Evolutionary conservation across 2,888 invertebrate species (phyloP).

Genomic region (Diaphora mendica): DNA sequence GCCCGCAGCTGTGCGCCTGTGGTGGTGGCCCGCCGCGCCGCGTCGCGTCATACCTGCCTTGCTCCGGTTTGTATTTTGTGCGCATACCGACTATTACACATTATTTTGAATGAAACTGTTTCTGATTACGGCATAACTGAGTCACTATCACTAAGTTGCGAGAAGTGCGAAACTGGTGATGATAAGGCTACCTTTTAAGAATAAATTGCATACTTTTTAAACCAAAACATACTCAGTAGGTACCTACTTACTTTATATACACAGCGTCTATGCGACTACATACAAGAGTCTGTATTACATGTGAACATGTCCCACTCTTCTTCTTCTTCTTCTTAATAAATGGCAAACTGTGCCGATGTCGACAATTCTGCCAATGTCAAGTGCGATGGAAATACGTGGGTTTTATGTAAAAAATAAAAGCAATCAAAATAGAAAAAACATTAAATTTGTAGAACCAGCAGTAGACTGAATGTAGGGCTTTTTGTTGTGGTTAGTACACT

Average conservation of each 20-base stretch:
- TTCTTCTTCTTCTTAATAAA: too few species aligned
- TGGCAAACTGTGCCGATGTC: too few species aligned
- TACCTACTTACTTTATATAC: constrained; percentile 52
- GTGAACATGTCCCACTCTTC: too few species aligned
- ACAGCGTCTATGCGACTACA: constrained; percentile 21
- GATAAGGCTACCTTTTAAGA: constrained; percentile 44
- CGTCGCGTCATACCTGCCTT: constrained; percentile 77
- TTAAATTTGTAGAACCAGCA: too few species aligned
- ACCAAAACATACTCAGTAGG: constrained; percentile 29
- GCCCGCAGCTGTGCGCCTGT: constrained; percentile 78
- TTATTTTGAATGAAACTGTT: constrained; percentile 77
- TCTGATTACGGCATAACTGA: constrained; percentile 65
- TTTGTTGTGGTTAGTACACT: too few species aligned
- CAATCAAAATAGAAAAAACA: too few species aligned
- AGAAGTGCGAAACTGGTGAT: constrained; percentile 50
- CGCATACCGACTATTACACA: constrained; percentile 71
- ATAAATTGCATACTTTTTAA: constrained; percentile 33
- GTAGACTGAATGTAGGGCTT: too few species aligned
- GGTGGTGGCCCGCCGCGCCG: constrained; percentile 54
- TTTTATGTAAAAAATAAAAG: too few species aligned
- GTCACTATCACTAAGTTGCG: constrained; percentile 67
- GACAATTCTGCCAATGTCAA: too few species aligned
- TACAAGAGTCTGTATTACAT: too few species aligned
- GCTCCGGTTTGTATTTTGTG: constrained; percentile 70
- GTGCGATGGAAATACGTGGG: too few species aligned